Evolutionary conservation across 2,113 vertebrate species (phyloP), one percentile per base, ranked within the genome.

Genomic region (Albula glossodonta): DNA sequence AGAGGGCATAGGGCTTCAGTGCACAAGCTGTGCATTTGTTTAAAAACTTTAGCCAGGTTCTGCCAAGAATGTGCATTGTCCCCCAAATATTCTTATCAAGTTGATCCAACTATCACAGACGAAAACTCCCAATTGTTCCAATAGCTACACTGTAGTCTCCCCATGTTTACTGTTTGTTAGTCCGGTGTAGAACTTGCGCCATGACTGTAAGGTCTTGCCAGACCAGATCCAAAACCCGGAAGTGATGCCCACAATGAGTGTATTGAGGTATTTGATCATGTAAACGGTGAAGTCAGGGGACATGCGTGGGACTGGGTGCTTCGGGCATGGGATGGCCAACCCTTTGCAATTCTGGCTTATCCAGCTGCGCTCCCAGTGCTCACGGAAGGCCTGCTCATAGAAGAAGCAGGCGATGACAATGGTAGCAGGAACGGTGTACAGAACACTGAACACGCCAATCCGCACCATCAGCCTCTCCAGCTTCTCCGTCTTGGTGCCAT

Each of bases 191-290:
- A 99, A 99, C 88, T 97, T 95, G 89, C 97, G 93, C 98, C 98
- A 99, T 11, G 98, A 99, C 90, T 99, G 98, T 56, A 99, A 96
- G 3, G 98, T 99, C 92, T 99, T 99, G 87, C 98, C 98, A 0
- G 98, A 99, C 98, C 98, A 99, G 92, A 99, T 98, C 98, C 98
- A 99, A 92, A 99, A 99, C 82, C 98, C 98, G 0, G 98, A 99
- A 0, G 98, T 99, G 95, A 99, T 99, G 22, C 98, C 98, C n/a
- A 99, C 98, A 50, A 99, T 99, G 97, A 99, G 98, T 93, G 98
- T 99, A 98, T 99, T 99, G 92, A 99, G 96, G 89, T 99, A 99
- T 91, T 99, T 99, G 91, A 99, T 99, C 97, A 99, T 98, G 93
- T 99, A 99, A 83, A 99, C 98, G 0, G 98, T 99, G 93, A 99